These are phyloP conservation scores for Geophilus truncorum DNA, from an alignment of 2,888 invertebrate species.

Conservation along the genomic window DNA sequence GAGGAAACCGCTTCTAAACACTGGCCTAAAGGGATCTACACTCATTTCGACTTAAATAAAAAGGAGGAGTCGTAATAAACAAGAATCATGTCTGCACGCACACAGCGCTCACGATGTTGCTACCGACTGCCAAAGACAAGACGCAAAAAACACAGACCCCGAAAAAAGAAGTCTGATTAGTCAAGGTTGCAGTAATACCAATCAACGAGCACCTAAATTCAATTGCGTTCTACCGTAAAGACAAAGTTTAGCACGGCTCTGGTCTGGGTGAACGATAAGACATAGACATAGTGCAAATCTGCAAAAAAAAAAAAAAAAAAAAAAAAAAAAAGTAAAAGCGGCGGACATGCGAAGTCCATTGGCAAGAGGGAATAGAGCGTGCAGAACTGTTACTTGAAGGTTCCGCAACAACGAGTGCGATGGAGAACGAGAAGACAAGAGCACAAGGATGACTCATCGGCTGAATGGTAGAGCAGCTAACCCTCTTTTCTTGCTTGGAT, in stretches of 20 bases:
- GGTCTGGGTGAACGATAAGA: too few relatives aligned
- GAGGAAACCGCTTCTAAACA: constrained; percentile 3
- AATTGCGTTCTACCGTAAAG: too few relatives aligned
- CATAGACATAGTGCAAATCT: too few relatives aligned
- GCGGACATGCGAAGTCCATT: background rate
- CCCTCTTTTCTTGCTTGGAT: background rate
- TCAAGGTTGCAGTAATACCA: too few relatives aligned
- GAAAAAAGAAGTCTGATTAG: too few relatives aligned
- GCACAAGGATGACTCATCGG: background rate
- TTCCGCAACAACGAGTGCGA: background rate
- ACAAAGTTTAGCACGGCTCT: too few relatives aligned
- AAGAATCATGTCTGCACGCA: constrained; percentile 15
- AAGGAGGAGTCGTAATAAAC: constrained; percentile 12
- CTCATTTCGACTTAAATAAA: background rate
- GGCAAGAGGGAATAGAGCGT: background rate
- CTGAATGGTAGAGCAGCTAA: background rate
- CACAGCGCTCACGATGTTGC: background rate
- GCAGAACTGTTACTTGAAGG: background rate
- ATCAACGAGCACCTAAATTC: too few relatives aligned
- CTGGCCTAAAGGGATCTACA: background rate
- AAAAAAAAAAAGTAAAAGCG: background rate
- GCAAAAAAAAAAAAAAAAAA: background rate
- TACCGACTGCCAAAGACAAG: background rate
- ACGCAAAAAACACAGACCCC: too few relatives aligned
- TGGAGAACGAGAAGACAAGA: background rate